Evolutionary conservation across 2,888 invertebrate species (phyloP), one percentile per base, ranked within the genome.

Genomic region (Pinctada fucata): DNA sequence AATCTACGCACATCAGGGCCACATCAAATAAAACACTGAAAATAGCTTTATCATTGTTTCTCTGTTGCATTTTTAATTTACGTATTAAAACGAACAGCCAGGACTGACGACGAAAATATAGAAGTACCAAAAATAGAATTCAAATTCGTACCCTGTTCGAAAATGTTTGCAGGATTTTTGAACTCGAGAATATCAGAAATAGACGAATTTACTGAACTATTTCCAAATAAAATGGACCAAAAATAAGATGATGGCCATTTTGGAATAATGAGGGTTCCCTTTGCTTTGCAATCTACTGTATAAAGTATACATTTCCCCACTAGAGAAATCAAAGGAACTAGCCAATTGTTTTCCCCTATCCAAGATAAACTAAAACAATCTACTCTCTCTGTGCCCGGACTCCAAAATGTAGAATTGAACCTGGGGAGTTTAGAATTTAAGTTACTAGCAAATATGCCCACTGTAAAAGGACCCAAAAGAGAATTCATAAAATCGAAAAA

Each of bases 351-450:
- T 47, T 68, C 68, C 4, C 13, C 4, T 6, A 13, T 3, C 68
- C 68, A 68, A 13, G 16, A 6, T 47, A 45, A 47, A 45, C 45
- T 68, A 45, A 68, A 68, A 68, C 45, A 16, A 47, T 68, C 68
- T 6, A 68, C 6, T 5, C 45, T 47, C 5, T 6, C 51, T 3
- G 16, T 45, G 16, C 10, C 10, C 6, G 58, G 72, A 63, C 63
- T 72, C 63, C 63, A 72, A 63, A 47, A 72, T 5, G 63, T 48
- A 13, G 72, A 72, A 47, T 72, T 72, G 63, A 72, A 72, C 16
- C 72, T 4, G 4, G 58, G 63, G 13, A 72, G 63, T 50, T 72
- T 72, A 5, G 31, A 47, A 13, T 72, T 72, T 3, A 13, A n/a
- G n/a, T 31, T 47, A 47, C 58, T 72, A 6, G 72, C 72, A 47